A percentile compares a stretch with the other conserved stretches of the same genome.
Conservation (phyloP, 2,888 invertebrate species). For the Priapulus caudatus region DNA sequence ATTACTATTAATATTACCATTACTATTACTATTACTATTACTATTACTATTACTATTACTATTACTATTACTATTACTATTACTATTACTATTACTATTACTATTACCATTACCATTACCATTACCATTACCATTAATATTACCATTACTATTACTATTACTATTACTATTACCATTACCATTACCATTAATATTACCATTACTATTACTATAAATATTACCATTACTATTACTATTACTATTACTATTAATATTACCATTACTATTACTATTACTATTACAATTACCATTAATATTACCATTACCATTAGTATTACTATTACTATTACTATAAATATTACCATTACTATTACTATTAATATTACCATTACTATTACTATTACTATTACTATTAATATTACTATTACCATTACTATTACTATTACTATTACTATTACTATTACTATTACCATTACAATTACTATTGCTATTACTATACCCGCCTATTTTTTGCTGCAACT, state of each 20-base stretch:
- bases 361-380: too few species aligned
- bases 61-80: constrained; percentile 4
- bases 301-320: neutral
- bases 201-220: neutral
- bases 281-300: neutral
- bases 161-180: neutral
- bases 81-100: constrained; percentile 5
- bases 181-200: constrained; percentile 2
- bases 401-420: too few species aligned
- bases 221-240: constrained; percentile 5
- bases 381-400: too few species aligned
- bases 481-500: too few species aligned
- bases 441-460: too few species aligned
- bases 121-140: constrained; percentile 4
- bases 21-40: constrained; percentile 2
- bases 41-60: constrained; percentile 4
- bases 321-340: too few species aligned
- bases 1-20: neutral
- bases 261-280: constrained; percentile 8
- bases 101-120: constrained; percentile 6
- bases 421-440: too few species aligned
- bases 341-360: too few species aligned
- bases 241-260: constrained; percentile 9
- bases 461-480: too few species aligned
- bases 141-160: neutral